phyloP scores from a whole-genome alignment of 2,888 invertebrate species.

The Napeogenes sylphis region DNA sequence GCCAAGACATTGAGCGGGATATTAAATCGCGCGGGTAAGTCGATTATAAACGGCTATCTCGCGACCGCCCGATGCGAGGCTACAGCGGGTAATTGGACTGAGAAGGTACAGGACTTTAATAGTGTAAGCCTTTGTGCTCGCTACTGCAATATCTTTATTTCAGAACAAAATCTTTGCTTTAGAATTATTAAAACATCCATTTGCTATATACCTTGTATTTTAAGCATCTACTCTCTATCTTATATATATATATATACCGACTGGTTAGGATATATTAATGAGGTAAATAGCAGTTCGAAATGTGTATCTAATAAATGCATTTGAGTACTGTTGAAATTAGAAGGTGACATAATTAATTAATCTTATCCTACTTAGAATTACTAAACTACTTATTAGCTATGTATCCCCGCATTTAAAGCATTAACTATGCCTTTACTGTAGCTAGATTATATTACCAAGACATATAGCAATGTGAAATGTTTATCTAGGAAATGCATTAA shows the following conservation, averaged over 20 bases:
- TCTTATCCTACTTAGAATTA: neutral
- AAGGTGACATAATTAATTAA: too few relatives aligned
- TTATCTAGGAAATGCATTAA: neutral
- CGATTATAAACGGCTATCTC: conserved; percentile 56
- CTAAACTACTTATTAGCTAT: neutral
- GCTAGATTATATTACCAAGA: too few relatives aligned
- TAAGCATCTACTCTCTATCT: too few relatives aligned
- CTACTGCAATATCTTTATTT: conserved; percentile 1
- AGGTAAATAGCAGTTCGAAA: too few relatives aligned
- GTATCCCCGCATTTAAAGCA: too few relatives aligned
- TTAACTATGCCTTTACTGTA: too few relatives aligned
- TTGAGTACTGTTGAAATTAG: too few relatives aligned
- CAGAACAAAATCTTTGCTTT: neutral
- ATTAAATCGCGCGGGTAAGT: conserved; percentile 64
- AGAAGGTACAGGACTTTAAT: conserved; percentile 19
- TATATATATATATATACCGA: too few relatives aligned
- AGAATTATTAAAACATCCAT: neutral
- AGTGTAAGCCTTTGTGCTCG: conserved; percentile 13
- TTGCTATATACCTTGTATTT: too few relatives aligned
- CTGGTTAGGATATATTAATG: too few relatives aligned
- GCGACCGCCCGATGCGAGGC: conserved; percentile 48
- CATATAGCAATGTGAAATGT: neutral
- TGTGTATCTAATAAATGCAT: too few relatives aligned
- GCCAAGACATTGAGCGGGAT: conserved; percentile 55
- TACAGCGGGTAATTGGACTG: conserved; percentile 54